Conservation (phyloP, 1,140 invertebrate species). For the Periplaneta americana region DNA sequence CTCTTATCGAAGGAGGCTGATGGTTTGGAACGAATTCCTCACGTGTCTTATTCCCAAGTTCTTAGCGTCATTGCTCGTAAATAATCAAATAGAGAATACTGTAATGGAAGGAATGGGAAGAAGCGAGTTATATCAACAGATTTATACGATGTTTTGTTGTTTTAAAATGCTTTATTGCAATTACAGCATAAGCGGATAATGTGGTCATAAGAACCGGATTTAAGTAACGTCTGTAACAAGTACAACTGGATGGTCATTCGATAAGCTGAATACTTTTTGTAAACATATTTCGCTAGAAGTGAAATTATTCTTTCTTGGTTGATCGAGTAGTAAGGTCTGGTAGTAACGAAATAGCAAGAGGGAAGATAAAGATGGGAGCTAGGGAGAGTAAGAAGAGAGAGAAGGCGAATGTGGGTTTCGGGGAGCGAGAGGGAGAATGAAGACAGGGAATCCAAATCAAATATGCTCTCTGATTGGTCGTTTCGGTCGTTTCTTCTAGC, state of each 20-base stretch:
- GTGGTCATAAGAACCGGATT: background rate
- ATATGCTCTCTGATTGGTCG: slow-evolving; percentile 13
- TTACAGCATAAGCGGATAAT: too few relatives aligned
- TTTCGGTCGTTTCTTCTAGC: slow-evolving; percentile 8
- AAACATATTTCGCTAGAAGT: background rate
- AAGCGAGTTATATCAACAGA: too few relatives aligned
- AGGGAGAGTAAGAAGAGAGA: slow-evolving; percentile 6
- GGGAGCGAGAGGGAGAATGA: background rate
- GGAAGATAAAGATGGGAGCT: background rate
- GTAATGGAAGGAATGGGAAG: too few relatives aligned
- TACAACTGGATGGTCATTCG: background rate
- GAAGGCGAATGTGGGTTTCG: background rate
- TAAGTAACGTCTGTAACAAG: background rate
- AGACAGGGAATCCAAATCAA: background rate
- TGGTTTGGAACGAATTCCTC: too few relatives aligned
- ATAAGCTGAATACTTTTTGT: background rate
- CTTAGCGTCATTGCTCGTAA: too few relatives aligned
- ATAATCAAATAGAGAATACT: too few relatives aligned
- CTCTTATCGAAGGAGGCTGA: too few relatives aligned
- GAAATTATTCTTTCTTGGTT: background rate
- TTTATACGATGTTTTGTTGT: too few relatives aligned
- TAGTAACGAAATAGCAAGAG: slow-evolving; percentile 13
- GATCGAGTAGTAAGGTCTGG: slow-evolving; percentile 10
- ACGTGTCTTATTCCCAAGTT: too few relatives aligned
- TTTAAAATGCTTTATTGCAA: too few relatives aligned